phyloP scores from a whole-genome alignment of 2,888 invertebrate genomes.

The Pheosia gnoma region DNA sequence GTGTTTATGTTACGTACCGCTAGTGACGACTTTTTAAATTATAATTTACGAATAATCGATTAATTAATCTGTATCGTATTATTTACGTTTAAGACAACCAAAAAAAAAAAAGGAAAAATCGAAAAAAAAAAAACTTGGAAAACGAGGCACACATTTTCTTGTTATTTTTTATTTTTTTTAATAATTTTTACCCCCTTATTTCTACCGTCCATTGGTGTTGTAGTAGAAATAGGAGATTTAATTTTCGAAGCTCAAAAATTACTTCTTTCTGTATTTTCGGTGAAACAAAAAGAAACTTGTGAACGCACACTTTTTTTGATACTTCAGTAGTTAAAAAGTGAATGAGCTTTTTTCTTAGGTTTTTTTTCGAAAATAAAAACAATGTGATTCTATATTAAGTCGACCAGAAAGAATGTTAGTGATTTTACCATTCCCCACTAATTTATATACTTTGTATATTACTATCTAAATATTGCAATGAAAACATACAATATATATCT shows the following conservation, averaged over 20 bases:
- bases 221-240: constrained; percentile 58
- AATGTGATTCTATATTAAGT: constrained; percentile 41
- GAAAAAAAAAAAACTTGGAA: constrained; percentile 19
- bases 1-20: constrained; percentile 70
- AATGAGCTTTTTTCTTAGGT: constrained; percentile 28
- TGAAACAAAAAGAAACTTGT: constrained; percentile 12
- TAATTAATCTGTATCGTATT: constrained; percentile 24
- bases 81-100: constrained; percentile 18
- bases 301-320: constrained; percentile 37
- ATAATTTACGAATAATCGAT: constrained; percentile 23
- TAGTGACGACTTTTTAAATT: constrained; percentile 63
- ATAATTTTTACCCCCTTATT: constrained; percentile 47
- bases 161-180: constrained; percentile 36
- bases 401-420: constrained; percentile 41
- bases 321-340: constrained; percentile 27
- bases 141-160: constrained; percentile 32
- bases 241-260: constrained; percentile 35
- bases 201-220: constrained; percentile 81
- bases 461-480: constrained; percentile 41
- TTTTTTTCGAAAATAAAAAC: constrained; percentile 26
- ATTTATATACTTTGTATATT: constrained; percentile 38
- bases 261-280: constrained; percentile 13
- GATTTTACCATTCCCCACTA: constrained; percentile 37
- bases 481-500: constrained; percentile 27
- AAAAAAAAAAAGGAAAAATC: constrained; percentile 11